Evolutionary conservation across 2,113 vertebrate species (phyloP), one percentile per base, ranked within the genome.

Genomic region (Casuarius casuarius): DNA sequence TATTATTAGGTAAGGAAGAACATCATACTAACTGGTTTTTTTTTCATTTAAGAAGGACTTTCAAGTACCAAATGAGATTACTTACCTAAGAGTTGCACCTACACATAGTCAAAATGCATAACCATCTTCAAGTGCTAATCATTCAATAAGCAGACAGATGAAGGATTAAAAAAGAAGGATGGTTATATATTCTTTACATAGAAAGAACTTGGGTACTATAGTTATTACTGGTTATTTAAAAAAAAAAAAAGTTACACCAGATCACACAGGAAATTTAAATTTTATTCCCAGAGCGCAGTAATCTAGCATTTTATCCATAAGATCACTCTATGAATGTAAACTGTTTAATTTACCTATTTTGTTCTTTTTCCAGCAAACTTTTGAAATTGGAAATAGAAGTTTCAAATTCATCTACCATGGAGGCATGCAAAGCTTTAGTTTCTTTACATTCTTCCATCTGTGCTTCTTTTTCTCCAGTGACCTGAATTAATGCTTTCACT

Each of bases 391-490:
- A 96, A 92, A 95, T 25, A 29, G 95, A 97, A 85, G 71, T 67
- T 87, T 99, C 97, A 95, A 98, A 95, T 85, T 98, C 97, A 84
- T 97, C 96, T 97, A 98, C 90, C 84, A 97, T 56, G 52, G 98
- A 96, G 94, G 94, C 96, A 96, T 98, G 97, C 93, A 98, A 94
- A 81, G 86, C 76, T 96, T 98, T 98, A 40, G 95, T 72, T 96
- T 97, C 97, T 87, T 94, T 96, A 95, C 98, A 95, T 95, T 99
- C 98, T 92, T 98, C 97, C 76, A 98, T 61, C 75, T 96, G 97
- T 38, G 88, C 80, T 86, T 98, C 98, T 96, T 98, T 99, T 96
- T 98, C 98, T 96, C 87, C 89, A 67, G 98, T 98, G 52, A 98
- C 94, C 52, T 98, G 96, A 92, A 83, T 87, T 96, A 98, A 94